A percentile compares a stretch with the other conserved stretches of the same genome.
Evolutionary conservation across 2,888 invertebrate species (phyloP).

Genomic region (Eilema caniola): DNA sequence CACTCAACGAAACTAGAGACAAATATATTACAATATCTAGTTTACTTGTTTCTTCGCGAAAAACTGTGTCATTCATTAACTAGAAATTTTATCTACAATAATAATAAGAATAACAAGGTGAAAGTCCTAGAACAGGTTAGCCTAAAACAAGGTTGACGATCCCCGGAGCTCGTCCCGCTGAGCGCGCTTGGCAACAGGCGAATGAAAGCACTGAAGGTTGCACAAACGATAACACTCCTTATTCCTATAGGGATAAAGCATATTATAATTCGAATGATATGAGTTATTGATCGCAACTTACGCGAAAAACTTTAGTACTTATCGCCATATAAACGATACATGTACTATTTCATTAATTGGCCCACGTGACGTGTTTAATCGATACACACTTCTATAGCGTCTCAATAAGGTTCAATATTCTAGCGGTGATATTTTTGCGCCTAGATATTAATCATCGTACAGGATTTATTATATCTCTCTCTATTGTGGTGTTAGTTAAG

Average conservation of each 20-base stretch:
- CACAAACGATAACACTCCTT: conserved; percentile 51
- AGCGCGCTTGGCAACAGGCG: conserved; percentile 81
- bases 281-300: conserved; percentile 83
- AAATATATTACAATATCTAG: conserved; percentile 20
- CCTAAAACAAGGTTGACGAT: conserved; percentile 82
- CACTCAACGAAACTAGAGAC: conserved; percentile 8
- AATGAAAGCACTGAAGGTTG: conserved; percentile 66
- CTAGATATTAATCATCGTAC: conserved; percentile 47
- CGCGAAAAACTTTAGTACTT: conserved; percentile 83
- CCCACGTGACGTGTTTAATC: conserved; percentile 51
- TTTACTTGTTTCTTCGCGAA: conserved; percentile 20
- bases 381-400: conserved; percentile 32
- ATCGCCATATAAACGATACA: conserved; percentile 76
- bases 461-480: too few relatives aligned
- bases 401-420: conserved; percentile 23
- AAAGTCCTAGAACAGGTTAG: conserved; percentile 72
- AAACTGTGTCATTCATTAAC: conserved; percentile 6
- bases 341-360: conserved; percentile 77
- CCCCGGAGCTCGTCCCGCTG: conserved; percentile 65
- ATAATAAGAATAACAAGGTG: conserved; percentile 60
- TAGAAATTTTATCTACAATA: conserved; percentile 33
- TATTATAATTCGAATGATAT: conserved; percentile 28
- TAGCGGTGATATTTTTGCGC: conserved; percentile 22
- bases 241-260: neutral
- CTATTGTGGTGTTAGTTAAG: conserved; percentile 11